Evolutionary conservation across 2,113 vertebrate genomes (phyloP).

Genomic region (Leptocoma aspasia): DNA sequence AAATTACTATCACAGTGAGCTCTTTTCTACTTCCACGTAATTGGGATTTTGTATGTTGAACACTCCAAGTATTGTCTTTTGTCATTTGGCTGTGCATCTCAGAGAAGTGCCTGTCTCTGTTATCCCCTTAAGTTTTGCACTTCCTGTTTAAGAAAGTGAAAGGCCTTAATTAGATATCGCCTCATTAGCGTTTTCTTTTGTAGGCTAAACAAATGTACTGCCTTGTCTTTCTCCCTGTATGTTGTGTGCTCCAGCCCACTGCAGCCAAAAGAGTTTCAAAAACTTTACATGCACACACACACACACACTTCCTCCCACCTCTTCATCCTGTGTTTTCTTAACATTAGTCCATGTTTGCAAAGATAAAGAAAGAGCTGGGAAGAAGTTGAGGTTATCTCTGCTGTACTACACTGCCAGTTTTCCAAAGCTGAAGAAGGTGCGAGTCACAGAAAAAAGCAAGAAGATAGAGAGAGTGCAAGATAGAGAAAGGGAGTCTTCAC

Average conservation of each 20-base stretch:
- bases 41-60: not conserved
- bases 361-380: not conserved
- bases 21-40: not conserved
- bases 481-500: not conserved
- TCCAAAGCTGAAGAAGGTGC: not conserved
- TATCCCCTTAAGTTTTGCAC: not conserved
- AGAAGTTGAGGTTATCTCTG: not conserved
- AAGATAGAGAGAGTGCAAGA: not conserved
- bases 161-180: not conserved
- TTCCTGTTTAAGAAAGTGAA: not conserved
- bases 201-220: not conserved
- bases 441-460: not conserved
- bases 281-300: rapidly evolving
- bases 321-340: not conserved
- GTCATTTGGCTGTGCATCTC: not conserved
- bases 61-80: not conserved
- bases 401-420: not conserved
- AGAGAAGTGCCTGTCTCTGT: not conserved
- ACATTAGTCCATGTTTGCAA: not conserved
- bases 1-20: not conserved
- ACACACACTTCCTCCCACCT: not conserved
- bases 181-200: not conserved
- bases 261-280: not conserved
- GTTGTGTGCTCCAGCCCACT: not conserved
- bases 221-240: not conserved